A percentile compares a stretch with the other conserved stretches of the same genome.
phyloP scores from a whole-genome alignment of 2,888 invertebrate genomes.

The Aleiodes testaceus region DNA sequence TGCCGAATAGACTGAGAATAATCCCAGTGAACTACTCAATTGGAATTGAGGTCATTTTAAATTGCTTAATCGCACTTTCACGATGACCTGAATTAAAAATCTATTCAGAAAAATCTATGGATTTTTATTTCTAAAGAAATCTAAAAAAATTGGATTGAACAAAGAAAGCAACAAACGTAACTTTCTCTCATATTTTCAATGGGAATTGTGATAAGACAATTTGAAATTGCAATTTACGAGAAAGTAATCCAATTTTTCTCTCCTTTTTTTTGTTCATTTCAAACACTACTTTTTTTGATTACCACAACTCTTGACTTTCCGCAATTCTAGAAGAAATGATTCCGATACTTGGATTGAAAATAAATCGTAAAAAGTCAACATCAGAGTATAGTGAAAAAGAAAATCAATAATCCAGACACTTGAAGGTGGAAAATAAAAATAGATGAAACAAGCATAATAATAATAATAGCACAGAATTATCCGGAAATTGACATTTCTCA shows the following conservation, averaged over 20 bases:
- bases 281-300: neutral
- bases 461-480: neutral
- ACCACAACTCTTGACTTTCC: neutral
- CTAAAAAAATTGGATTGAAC: too few relatives aligned
- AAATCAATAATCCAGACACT: neutral
- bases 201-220: neutral
- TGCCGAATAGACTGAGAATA: constrained; percentile 17
- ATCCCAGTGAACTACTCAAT: constrained; percentile 22
- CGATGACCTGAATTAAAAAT: neutral
- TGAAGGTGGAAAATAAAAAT: neutral
- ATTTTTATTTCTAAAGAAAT: too few relatives aligned
- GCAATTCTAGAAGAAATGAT: neutral
- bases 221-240: neutral
- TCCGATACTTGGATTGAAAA: constrained; percentile 6
- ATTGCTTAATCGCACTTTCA: constrained; percentile 4
- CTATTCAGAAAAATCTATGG: neutral
- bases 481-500: neutral
- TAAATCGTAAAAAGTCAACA: neutral
- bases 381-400: constrained; percentile 3
- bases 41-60: constrained; percentile 25
- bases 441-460: neutral
- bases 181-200: too few relatives aligned
- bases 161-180: too few relatives aligned
- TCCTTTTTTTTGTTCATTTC: neutral
- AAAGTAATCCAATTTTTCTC: neutral